phyloP scores from a whole-genome alignment of 2,888 invertebrate genomes.

The Diabrotica balteata region DNA sequence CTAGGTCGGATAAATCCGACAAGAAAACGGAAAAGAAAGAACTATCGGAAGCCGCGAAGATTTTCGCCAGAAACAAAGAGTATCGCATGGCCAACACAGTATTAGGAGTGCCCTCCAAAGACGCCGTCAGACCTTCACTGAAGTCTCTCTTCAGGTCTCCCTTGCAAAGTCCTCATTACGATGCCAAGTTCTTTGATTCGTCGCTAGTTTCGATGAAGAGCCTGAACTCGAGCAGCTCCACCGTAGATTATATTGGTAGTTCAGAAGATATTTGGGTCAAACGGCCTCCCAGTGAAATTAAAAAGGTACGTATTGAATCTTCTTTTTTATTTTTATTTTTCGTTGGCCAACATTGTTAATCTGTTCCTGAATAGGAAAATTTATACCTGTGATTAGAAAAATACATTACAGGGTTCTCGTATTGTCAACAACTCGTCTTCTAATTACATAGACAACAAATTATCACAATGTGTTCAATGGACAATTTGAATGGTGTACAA shows the following conservation, averaged over 20 bases:
- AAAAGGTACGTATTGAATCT: slow-evolving; percentile 63
- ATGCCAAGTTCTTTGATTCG: slow-evolving; percentile 82
- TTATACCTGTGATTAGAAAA: too few relatives aligned
- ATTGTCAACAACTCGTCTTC: too few relatives aligned
- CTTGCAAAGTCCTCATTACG: slow-evolving; percentile 71
- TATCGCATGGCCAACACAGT: slow-evolving; percentile 71
- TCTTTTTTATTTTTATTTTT: not conserved
- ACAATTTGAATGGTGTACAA: too few relatives aligned
- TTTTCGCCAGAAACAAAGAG: slow-evolving; percentile 61
- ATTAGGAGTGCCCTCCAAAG: slow-evolving; percentile 67
- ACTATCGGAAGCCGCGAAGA: slow-evolving; percentile 61
- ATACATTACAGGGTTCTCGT: too few relatives aligned
- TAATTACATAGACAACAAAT: too few relatives aligned
- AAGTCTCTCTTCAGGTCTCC: slow-evolving; percentile 68
- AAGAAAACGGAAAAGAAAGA: slow-evolving; percentile 56
- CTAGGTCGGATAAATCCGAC: slow-evolving; percentile 39
- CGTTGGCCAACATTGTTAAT: not conserved
- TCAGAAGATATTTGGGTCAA: slow-evolving; percentile 77
- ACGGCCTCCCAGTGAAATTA: slow-evolving; percentile 62
- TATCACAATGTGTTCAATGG: too few relatives aligned
- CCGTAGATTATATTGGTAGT: slow-evolving; percentile 65
- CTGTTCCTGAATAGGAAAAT: too few relatives aligned
- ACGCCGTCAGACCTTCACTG: slow-evolving; percentile 67
- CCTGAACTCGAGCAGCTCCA: slow-evolving; percentile 69
- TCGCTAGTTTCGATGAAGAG: slow-evolving; percentile 83